Percentiles rank a stretch among this genome's conserved stretches.
phyloP scores from a whole-genome alignment of 37 sponge, comb jelly and placozoan species.

The Hexactinellida sp. region DNA sequence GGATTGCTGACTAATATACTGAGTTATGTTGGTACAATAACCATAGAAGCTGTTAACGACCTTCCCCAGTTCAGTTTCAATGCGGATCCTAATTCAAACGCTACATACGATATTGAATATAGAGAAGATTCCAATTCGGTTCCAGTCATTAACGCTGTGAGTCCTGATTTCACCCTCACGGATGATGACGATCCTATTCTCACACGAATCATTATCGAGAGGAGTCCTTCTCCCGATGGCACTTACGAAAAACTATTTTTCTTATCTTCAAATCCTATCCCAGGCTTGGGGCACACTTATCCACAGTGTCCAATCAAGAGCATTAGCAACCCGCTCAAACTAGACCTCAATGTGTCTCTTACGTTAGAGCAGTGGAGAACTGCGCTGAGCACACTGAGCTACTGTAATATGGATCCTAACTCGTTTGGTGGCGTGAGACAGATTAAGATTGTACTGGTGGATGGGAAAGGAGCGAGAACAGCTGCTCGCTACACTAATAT shows the following conservation, averaged over 20 bases:
- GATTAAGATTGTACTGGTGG: conserved; percentile 46
- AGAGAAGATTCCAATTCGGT: conserved; percentile 19
- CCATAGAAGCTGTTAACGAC: conserved; percentile 53
- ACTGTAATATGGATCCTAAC: conserved; percentile 69
- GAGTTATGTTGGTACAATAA: conserved; percentile 26
- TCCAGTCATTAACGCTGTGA: conserved; percentile 25
- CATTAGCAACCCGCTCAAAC: not conserved
- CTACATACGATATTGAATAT: not conserved
- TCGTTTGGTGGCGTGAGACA: conserved; percentile 36
- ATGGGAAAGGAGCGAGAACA: conserved; percentile 41
- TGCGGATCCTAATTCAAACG: not conserved
- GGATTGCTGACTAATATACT: conserved; percentile 38
- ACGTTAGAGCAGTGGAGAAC: conserved; percentile 29
- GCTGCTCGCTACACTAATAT: conserved; percentile 25
- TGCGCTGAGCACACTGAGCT: conserved; percentile 40
- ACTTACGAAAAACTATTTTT: not conserved
- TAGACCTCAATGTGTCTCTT: conserved; percentile 22
- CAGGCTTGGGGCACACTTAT: not conserved
- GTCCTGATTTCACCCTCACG: not conserved
- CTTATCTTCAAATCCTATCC: not conserved
- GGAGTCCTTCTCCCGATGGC: not conserved
- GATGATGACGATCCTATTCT: conserved; percentile 62
- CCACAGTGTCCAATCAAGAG: not conserved
- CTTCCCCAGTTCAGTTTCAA: conserved; percentile 36
- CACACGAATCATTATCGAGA: conserved; percentile 3